Base-by-base conservation (phyloP, 2,113 vertebrate genomes). In the Pollimyrus isidori region DNA sequence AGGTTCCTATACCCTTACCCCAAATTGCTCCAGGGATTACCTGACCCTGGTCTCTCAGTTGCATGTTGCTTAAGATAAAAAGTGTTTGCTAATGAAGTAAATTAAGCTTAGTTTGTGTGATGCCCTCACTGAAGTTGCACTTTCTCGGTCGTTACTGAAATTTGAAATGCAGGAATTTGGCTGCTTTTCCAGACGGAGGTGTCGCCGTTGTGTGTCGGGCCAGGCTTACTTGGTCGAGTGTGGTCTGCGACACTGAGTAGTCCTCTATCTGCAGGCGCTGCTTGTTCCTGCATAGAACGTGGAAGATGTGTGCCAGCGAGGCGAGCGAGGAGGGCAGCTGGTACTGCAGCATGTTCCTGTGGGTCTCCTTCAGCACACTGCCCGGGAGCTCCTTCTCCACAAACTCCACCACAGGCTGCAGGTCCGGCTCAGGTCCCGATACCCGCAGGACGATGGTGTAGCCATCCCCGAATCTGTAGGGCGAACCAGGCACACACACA, bases 181-280 rank as follows among this genome's bases (percentile, higher is more conserved):
- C 3, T 69, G 10, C 26, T 69, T 30, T 69, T 30, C 26, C 26
- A 4, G n/a, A 26, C 10, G 30, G 30, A 19, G 35, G 45, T 11
- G 23, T 45, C 83, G 0, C 15, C 0, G 10, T 76, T 19, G 69
- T 39, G 15, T 39, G 46, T 15, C 35, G 4, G 39, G 21, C 42
- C 7, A 62, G 84, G 88, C 96, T 96, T 95, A 98, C 98, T 97
- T 99, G 98, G 96, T 99, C 98, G 92, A 99, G 97, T 0, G 98
- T 99, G 91, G 98, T 99, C 96, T 99, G 98, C 45, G 97, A 98
- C 90, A 99, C 98, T 0, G 98, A 99, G 94, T 99, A 99, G 94
- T 99, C 98, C 93, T 99, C 98, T 91, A 99, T 98, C 69, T 95
- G 94, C 91, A 99, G 96, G 89, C 93, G 94, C 86, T 97, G 97